These are phyloP conservation scores for Rutilus rutilus DNA, from an alignment of 2,113 vertebrate genomes.

Conservation along the genomic window DNA sequence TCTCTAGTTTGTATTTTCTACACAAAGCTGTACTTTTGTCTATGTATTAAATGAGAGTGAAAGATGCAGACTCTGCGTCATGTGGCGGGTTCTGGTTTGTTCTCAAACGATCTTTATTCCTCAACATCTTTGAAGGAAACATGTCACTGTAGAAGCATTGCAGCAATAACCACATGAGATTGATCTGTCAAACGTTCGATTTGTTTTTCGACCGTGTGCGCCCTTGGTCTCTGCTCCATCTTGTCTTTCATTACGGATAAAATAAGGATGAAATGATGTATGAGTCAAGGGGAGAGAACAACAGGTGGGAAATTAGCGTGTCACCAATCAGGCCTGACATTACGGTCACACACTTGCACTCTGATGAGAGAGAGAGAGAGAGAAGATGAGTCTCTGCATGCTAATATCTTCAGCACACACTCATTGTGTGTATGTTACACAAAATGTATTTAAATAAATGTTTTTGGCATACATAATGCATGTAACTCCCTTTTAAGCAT, in stretches of 20 bases:
- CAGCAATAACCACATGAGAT: background rate
- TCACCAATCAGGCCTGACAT: slow-evolving; percentile 42
- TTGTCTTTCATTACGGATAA: slow-evolving; percentile 29
- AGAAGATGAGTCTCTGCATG: background rate
- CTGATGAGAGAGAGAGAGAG: slow-evolving; percentile 21
- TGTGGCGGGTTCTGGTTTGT: background rate
- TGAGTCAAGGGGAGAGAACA: slow-evolving; percentile 48
- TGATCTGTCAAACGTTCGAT: slow-evolving; percentile 39
- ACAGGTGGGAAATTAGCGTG: slow-evolving; percentile 57
- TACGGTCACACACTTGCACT: slow-evolving; percentile 27
- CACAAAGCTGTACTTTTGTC: background rate
- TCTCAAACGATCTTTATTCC: background rate
- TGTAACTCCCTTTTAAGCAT: background rate
- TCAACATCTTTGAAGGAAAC: background rate
- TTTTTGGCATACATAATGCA: background rate
- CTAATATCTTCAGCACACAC: background rate
- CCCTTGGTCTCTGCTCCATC: background rate
- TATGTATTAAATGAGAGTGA: background rate
- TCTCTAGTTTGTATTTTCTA: background rate
- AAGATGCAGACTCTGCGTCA: background rate
- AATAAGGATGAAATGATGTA: slow-evolving; percentile 35
- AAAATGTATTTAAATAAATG: background rate
- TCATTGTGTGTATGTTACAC: background rate
- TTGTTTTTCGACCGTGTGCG: background rate
- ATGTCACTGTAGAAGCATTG: background rate